phyloP scores from a whole-genome alignment of 2,113 vertebrate species.

The Scatophagus argus region DNA sequence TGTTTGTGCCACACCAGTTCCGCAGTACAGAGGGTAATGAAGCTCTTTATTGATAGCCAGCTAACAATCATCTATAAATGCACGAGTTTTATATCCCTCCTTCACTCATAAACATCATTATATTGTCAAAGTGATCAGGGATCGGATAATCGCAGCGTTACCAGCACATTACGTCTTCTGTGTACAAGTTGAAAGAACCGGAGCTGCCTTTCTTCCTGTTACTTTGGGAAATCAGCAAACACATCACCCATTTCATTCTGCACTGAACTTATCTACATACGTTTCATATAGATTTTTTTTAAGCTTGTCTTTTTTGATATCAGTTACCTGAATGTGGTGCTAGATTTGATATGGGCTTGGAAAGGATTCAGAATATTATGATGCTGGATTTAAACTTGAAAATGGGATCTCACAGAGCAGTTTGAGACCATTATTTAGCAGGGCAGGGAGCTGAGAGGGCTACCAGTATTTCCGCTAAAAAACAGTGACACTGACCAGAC shows the following conservation, averaged over 20 bases:
- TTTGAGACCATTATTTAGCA: conserved; percentile 3
- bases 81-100: neutral
- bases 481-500: conserved; percentile 54
- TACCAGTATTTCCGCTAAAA: conserved; percentile 30
- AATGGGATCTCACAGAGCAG: neutral
- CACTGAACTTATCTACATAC: no score
- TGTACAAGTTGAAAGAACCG: neutral
- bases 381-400: neutral
- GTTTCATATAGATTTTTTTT: no score
- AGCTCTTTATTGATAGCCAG: neutral
- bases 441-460: conserved; percentile 8
- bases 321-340: neutral
- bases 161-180: neutral
- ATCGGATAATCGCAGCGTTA: neutral
- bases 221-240: neutral
- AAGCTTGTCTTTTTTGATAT: neutral
- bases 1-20: neutral
- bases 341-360: neutral
- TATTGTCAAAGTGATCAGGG: no score
- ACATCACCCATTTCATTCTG: neutral
- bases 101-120: neutral
- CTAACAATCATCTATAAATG: neutral
- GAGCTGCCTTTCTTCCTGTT: neutral
- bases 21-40: neutral
- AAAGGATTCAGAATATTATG: neutral